These are phyloP conservation scores for Siniperca knerii DNA, from an alignment of 2,113 vertebrate genomes.

Conservation along the genomic window DNA sequence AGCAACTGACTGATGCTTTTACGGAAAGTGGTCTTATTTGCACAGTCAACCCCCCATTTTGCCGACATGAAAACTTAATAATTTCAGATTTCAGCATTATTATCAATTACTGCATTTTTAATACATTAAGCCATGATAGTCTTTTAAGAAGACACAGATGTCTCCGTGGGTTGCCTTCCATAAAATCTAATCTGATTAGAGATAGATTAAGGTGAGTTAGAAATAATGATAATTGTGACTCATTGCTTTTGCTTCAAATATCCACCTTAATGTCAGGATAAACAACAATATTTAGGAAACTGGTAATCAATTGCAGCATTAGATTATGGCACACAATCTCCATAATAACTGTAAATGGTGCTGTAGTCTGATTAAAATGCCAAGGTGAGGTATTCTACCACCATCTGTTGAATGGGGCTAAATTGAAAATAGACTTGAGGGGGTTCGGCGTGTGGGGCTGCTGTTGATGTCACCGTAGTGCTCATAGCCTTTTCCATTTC, in stretches of 20 bases:
- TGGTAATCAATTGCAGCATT: slow-evolving; percentile 56
- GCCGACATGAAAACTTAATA: slow-evolving; percentile 46
- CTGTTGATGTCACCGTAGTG: slow-evolving; percentile 50
- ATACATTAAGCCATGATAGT: slow-evolving; percentile 47
- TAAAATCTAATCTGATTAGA: slow-evolving; percentile 61
- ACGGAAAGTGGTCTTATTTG: slow-evolving; percentile 39
- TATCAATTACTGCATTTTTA: slow-evolving; percentile 62
- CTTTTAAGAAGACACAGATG: slow-evolving; percentile 65
- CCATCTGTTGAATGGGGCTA: slow-evolving; percentile 62
- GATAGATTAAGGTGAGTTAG: slow-evolving; percentile 52
- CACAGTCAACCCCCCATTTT: slow-evolving; percentile 17
- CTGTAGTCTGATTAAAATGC: slow-evolving; percentile 56
- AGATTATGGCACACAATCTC: slow-evolving; percentile 33
- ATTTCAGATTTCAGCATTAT: slow-evolving; percentile 38
- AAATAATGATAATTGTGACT: slow-evolving; percentile 61
- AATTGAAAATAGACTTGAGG: slow-evolving; percentile 49
- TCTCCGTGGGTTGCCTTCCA: slow-evolving; percentile 49
- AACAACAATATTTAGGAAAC: slow-evolving; percentile 56
- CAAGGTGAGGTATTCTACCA: slow-evolving; percentile 51
- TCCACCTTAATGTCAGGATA: slow-evolving; percentile 34
- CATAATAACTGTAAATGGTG: slow-evolving; percentile 32
- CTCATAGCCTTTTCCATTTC: slow-evolving; percentile 67
- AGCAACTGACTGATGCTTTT: slow-evolving; percentile 35
- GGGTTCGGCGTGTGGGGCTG: not conserved
- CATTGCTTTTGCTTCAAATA: slow-evolving; percentile 49